Percentiles rank a stretch among this genome's conserved stretches.
Conservation (phyloP, 37 sponge, comb jelly and placozoan species). For the Dysidea cf. avara region DNA sequence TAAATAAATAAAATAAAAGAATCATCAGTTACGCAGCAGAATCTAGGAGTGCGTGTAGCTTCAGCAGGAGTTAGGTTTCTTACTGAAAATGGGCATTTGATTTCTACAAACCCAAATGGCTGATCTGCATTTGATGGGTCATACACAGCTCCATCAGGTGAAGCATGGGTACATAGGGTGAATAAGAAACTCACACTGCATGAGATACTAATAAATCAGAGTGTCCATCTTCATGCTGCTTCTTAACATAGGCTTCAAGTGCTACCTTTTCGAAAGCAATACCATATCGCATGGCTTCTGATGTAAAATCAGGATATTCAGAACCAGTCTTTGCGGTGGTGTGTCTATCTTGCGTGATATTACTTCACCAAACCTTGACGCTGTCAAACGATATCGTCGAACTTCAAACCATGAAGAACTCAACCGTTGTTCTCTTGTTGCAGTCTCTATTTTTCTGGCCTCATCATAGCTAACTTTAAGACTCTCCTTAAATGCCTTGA, state of each 20-base stretch:
- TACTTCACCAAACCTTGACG: slow-evolving; percentile 11
- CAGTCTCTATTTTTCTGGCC: slow-evolving; percentile 10
- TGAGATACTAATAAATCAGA: background rate
- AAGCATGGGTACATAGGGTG: slow-evolving; percentile 21
- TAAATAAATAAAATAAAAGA: no score
- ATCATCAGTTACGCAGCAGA: slow-evolving; percentile 6
- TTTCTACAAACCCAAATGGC: slow-evolving; percentile 49
- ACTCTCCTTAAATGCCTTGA: slow-evolving; percentile 43
- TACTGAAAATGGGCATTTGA: no score
- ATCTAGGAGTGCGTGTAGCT: no score
- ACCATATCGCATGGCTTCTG: slow-evolving; percentile 7
- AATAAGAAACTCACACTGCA: background rate
- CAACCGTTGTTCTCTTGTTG: slow-evolving; percentile 5
- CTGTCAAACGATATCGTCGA: slow-evolving; percentile 6
- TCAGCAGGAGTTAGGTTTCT: no score
- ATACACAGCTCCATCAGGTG: slow-evolving; percentile 62
- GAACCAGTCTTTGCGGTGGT: slow-evolving; percentile 8
- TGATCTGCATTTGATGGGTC: slow-evolving; percentile 32
- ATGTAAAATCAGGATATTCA: slow-evolving; percentile 14
- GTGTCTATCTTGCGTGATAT: background rate
- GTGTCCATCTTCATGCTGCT: background rate
- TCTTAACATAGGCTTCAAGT: background rate
- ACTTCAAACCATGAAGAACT: slow-evolving; percentile 8
- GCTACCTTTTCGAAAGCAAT: slow-evolving; percentile 4
- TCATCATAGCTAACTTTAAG: slow-evolving; percentile 4